phyloP scores from a whole-genome alignment of 2,797 vertebrate species.

The Knipowitschia caucasica region DNA sequence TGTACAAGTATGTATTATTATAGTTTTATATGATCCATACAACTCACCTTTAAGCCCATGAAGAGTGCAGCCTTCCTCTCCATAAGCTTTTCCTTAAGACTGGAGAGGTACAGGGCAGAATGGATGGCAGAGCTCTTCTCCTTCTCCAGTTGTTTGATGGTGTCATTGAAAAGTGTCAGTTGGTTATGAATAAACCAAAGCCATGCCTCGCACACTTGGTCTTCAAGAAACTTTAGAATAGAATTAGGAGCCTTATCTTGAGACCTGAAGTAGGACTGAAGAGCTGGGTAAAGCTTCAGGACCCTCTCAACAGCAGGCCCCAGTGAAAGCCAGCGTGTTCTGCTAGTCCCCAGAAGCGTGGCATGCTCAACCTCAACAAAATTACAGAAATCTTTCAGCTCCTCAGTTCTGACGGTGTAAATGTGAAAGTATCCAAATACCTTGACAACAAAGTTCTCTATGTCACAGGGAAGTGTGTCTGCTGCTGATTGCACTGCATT shows the following conservation, averaged over 20 bases:
- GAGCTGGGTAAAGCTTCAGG: neutral
- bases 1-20: no score
- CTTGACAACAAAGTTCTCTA: neutral
- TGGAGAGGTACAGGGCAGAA: no score
- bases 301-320: neutral
- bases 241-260: neutral
- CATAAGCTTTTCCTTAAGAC: neutral
- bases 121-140: no score
- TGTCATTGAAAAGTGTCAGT: neutral
- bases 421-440: neutral
- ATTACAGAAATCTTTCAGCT: no score
- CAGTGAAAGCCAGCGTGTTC: no score
- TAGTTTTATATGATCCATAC: no score
- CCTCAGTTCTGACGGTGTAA: neutral
- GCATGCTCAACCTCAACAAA: no score
- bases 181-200: neutral
- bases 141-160: no score
- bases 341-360: no score
- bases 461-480: neutral
- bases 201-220: neutral
- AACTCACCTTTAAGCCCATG: no score
- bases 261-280: constrained; percentile 3
- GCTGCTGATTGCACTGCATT: neutral
- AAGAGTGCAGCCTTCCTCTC: no score
- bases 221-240: neutral